Conservation (phyloP, 2,797 vertebrate genomes). For the Vespertilio murinus region DNA sequence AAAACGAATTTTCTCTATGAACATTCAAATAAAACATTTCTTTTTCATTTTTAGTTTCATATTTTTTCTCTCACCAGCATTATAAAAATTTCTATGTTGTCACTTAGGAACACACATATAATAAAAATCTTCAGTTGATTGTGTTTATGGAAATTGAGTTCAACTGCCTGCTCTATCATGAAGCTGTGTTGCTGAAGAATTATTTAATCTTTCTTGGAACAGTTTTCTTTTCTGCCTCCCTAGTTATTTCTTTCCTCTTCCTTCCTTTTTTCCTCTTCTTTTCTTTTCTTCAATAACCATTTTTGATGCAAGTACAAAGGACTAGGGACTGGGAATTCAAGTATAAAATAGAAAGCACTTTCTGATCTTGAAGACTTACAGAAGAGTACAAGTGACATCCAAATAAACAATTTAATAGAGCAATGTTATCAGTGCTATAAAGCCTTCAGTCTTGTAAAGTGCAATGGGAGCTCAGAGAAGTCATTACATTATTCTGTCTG, state of each 20-base stretch:
- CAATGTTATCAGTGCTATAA: background rate
- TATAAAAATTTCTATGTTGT: background rate
- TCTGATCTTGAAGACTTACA: background rate
- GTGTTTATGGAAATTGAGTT: background rate
- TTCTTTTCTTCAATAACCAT: background rate
- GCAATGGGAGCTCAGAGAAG: background rate
- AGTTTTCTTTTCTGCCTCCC: background rate
- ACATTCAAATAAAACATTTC: background rate
- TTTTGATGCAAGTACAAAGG: background rate
- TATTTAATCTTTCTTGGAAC: background rate
- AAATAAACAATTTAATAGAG: background rate
- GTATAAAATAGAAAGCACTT: background rate
- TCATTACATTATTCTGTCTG: background rate
- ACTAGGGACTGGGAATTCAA: background rate
- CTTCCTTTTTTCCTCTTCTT: background rate
- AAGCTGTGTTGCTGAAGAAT: background rate
- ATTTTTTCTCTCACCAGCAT: background rate
- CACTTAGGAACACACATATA: background rate
- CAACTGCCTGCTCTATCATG: background rate
- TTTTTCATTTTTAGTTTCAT: background rate
- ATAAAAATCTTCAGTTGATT: background rate
- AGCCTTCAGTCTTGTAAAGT: background rate
- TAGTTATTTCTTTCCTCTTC: background rate
- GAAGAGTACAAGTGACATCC: background rate
- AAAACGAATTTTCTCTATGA: background rate